Evolutionary conservation across 2,113 vertebrate species (phyloP), one percentile per base, ranked within the genome.

Genomic region (Microcebus ravelobensis): DNA sequence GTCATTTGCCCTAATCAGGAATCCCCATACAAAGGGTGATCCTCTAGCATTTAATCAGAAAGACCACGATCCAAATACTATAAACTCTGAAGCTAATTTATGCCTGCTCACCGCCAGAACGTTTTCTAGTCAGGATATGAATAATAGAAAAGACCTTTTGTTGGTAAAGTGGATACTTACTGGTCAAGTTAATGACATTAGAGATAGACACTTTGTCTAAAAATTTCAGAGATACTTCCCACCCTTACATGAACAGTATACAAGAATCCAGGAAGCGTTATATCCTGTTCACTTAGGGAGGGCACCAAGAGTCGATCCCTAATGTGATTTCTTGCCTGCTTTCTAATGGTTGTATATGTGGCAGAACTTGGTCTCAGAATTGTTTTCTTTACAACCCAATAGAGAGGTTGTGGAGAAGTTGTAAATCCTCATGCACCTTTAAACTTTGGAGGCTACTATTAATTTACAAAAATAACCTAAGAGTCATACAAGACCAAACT

Each of bases 171-270:
- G 13, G 15, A 9, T 36, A 79, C 36, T 93, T 91, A 67, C 11
- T 83, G 80, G 31, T 90, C n/a, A 89, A 95, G 65, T 73, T 86
- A 92, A 79, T 83, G n/a, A 3, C 34, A 94, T 73, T 92, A 73
- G 45, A 89, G 17, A 61, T 68, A 65, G 20, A 48, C 11, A 17
- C 9, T 77, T 21, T 0, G 5, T 8, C n/a, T 71, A 67, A 87
- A 94, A 85, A 65, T 68, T 83, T 87, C 52, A 91, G 25, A 85
- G 10, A 80, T 34, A 39, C 1, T 85, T 87, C 27, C 8, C 39
- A 34, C 21, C 3, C 68, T 94, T 94, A 5, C 31, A 79, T 36
- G 3, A 96, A 71, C 3, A 76, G 34, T 91, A 45, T 36, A 52
- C 3, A 57, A 89, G 20, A 89, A 50, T 89, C 65, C n/a, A 82